Base-by-base conservation (phyloP, 2,113 vertebrate genomes). In the Physeter macrocephalus region DNA sequence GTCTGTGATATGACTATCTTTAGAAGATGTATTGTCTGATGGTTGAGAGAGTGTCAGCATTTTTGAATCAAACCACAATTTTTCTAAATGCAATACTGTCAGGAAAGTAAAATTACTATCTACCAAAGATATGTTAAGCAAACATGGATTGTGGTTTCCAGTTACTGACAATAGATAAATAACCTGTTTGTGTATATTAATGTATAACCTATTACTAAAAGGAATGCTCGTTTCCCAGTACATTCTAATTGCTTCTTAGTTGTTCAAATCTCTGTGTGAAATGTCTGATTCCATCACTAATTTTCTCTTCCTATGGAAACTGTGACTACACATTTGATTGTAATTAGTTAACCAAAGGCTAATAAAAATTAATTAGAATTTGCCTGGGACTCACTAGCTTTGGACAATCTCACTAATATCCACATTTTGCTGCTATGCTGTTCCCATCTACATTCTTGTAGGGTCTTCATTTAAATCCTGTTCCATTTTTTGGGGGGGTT, bases 31-130 rank as follows among this genome's bases (percentile, higher is more conserved):
- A 86, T 49, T 82, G 39, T 66, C 54, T 87, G 72, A 43, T 88
- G 39, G 2, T 54, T 84, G 83, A 92, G 80, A 69, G 25, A 69
- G 27, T 43, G 25, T 95, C 67, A 90, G 43, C 86, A 95, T 39
- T 95, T 97, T 94, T 69, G 1, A 95, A 95, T 43, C 3, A 86
- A 89, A 72, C 4, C 23, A 46, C 64, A 21, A 17, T 36, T 83
- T 90, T 96, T 88, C 82, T 66, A 41, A 80, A 59, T 43, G 41
- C 11, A 80, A 64, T 59, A 43, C 57, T 95, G 36, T 90, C 43
- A 95, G 43, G 54, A 80, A 92, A 96, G 62, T 74, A 86, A 95
- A 88, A 27, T 91, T 95, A 85, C 29, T 78, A 59, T 49, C 14
- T 86, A 52, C 9, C 8, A 64, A 71, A n/a, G 52, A 66, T 21